Base-by-base conservation (phyloP, 2,113 vertebrate genomes). In the Myotis lucifugus region DNA sequence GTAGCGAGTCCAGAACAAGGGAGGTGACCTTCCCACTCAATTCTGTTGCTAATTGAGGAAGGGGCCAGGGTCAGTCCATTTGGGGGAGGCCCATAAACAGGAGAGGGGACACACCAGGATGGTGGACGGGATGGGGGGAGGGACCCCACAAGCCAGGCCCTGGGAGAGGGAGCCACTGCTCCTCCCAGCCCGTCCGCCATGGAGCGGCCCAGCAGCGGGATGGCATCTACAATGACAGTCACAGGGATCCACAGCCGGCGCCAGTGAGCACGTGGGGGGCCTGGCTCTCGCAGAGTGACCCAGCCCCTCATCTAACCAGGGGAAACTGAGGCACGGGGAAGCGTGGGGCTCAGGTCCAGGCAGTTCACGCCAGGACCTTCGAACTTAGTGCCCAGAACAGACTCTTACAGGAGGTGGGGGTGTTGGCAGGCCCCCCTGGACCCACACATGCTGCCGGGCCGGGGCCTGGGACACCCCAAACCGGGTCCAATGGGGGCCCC, bases 401-500 rank as follows among this genome's bases (percentile, higher is more conserved):
- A 19, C 37, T 52, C 61, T 42, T 3, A 5, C 12, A 8, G 52
- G 29, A 42, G 59, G 46, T 1, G 6, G 12, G 29, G 5, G 32
- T 27, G 23, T 0, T 34, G 84, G 42, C 23, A 12, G 48, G 12
- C 15, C 21, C 50, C 34, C 56, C 23, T 11, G n/a, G 42, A 34
- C 14, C 61, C 10, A n/a, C 7, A 3, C 40, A 0, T 40, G 8
- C 69, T 56, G 27, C 81, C 25, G 0, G 2, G 32, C 34, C 0
- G 1, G 1, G 70, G 52, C 52, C 52, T 4, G 52, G 59, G 76
- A 76, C 56, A 10, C 42, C 61, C 59, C 52, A 34, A 3, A 13
- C 13, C 0, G 37, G 48, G 15, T 18, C 34, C 0, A 0, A 5
- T 17, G 0, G 18, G 18, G 15, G 7, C 27, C 0, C 40, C 8